Base-by-base conservation (phyloP, 2,888 invertebrate genomes). In the Therioaphis trifolii region DNA sequence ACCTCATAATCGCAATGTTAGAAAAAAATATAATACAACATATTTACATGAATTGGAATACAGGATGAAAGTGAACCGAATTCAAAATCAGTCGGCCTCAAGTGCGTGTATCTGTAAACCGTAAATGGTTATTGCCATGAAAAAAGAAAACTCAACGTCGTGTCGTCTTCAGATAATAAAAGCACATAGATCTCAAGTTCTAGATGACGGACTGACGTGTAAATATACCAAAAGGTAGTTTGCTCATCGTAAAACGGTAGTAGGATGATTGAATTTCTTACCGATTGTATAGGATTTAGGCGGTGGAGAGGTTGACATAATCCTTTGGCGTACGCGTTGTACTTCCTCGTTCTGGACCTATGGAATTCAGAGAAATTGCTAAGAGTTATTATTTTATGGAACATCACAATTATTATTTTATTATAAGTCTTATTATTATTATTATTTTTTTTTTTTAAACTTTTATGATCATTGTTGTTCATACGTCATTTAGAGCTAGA, bases 341-440 rank as follows among this genome's bases (percentile, higher is more conserved):
- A 74, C 58, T 74, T 40, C 18, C 35, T 40, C 55, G 40, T 11
- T 12, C 40, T 9, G 24, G 55, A 21, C 55, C 18, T 21, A 15
- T 63, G 46, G 46, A 63, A 63, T 63, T 76, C 63, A 27, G 11
- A 76, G 43, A 63, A 46, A 76, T 76, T 76, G 63, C 46, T 63
- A 55, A 55, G 15, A 72, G 40, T 40, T 49, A 27, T 49, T 71
- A 29, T 29, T 49, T 27, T 71, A 46, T n/a, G n/a, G n/a, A 58
- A 11, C 18, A 55, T 40, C 29, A 24, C n/a, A 18, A 24, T 24
- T 74, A 21, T 74, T 55, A 55, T n/a, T n/a, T n/a, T n/a, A n/a
- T 7, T 4, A 46, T 9, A 3, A 3, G 14, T 15, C 2, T 12
- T 15, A 49, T 49, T 49, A 18, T 49, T 49, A 12, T 49, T 9